Evolutionary conservation across 2,797 vertebrate species (phyloP), one percentile per base, ranked within the genome.

Genomic region (Psittacula derbiana): DNA sequence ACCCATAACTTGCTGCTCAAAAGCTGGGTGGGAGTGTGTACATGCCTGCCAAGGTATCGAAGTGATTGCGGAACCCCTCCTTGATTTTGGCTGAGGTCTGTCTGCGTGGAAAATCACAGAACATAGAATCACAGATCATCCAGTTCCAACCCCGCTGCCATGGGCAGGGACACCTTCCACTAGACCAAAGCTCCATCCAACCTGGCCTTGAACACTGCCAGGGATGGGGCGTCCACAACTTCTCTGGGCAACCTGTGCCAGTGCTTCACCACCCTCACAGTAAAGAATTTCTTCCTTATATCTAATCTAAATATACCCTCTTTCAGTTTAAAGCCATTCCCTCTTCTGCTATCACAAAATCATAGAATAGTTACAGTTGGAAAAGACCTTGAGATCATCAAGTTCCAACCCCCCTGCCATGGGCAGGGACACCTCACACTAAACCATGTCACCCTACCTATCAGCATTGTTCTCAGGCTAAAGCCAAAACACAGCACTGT

Each of bases 31-130:
- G 64, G 55, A 88, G 67, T 3, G 1, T 47, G 46, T 30, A 58
- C 50, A 0, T 1, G 17, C 25, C 40, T 74, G 67, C 40, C 41
- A 69, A 80, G 23, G 21, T 18, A 33, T 0, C 0, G 1, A 30
- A 88, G 78, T 1, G 4, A 67, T 50, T 64, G 65, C 69, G 81
- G 30, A 15, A 18, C 28, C 38, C 19, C 12, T 79, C 62, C 31
- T 27, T 4, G 12, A 16, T 60, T 74, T 24, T 75, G 80, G 11
- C 43, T 0, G 0, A 47, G 53, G 44, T 80, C 31, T 89, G 49
- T 33, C 74, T 49, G 66, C 25, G 27, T 2, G 3, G 27, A 57
- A 33, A 57, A 57, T 57, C 55, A 57, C 21, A 36, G 55, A 33
- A 57, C 55, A 49, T 27, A 57, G n/a, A 57, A 57, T 57, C n/a